Conservation (phyloP, 2,888 invertebrate genomes). For the Drosophila longiperda region DNA sequence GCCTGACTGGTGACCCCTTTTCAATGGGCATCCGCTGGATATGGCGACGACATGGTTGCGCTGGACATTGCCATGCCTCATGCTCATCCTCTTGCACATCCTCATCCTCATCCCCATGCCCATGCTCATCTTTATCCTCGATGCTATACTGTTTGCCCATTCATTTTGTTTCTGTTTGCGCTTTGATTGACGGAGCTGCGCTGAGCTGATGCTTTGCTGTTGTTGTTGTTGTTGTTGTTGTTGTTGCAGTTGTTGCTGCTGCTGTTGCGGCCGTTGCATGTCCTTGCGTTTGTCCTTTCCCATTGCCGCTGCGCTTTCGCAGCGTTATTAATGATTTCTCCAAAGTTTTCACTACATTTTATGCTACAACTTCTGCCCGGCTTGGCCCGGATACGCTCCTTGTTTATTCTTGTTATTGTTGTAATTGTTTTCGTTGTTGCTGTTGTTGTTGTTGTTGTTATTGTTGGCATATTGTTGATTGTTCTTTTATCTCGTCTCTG, state of each 20-base stretch:
- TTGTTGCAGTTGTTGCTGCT: neutral
- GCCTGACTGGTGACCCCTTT: conserved; percentile 75
- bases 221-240: neutral
- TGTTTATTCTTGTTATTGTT: conserved; percentile 30
- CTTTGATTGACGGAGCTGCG: conserved; percentile 80
- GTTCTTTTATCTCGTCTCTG: conserved; percentile 82
- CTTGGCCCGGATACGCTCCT: conserved; percentile 45
- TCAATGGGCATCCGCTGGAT: conserved; percentile 77
- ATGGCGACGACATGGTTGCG: conserved; percentile 25
- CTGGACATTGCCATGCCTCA: conserved; percentile 57
- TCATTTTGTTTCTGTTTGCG: conserved; percentile 82
- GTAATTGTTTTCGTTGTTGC: conserved; percentile 34
- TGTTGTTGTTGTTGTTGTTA: conserved; percentile 33
- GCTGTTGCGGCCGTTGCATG: conserved; percentile 59
- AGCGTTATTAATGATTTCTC: conserved; percentile 83
- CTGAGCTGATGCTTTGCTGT: conserved; percentile 41
- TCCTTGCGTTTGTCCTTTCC: conserved; percentile 81
- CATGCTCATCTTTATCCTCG: conserved; percentile 14
- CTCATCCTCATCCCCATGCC: conserved; percentile 25
- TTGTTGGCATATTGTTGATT: conserved; percentile 76
- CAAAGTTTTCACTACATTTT: conserved; percentile 79
- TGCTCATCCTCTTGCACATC: neutral
- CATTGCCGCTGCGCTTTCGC: conserved; percentile 80
- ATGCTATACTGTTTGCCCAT: conserved; percentile 77
- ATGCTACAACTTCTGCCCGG: conserved; percentile 66